These are phyloP conservation scores for Graphium colonna DNA, from an alignment of 2,888 invertebrate species.

Conservation along the genomic window DNA sequence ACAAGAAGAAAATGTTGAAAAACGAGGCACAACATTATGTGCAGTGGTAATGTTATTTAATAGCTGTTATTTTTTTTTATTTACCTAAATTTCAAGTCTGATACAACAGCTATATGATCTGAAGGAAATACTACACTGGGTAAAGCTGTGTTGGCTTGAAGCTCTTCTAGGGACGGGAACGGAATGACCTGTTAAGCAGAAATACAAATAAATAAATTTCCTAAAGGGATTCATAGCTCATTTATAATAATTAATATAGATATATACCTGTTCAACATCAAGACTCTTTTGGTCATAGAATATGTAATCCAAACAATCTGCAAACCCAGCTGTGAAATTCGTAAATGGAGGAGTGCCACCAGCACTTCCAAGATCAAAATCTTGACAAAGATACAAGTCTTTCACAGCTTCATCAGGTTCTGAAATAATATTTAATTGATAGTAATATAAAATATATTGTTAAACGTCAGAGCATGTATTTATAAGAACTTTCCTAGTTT, in stretches of 20 bases:
- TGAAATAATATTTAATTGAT: constrained; percentile 46
- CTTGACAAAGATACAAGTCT: constrained; percentile 83
- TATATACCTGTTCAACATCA: constrained; percentile 80
- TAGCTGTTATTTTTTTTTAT: too few relatives aligned
- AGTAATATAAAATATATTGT: background rate
- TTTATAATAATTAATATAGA: background rate
- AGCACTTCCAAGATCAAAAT: constrained; percentile 84
- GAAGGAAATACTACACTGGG: constrained; percentile 96
- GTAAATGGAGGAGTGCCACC: constrained; percentile 92
- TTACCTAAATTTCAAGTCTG: constrained; percentile 83
- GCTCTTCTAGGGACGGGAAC: constrained; percentile 88
- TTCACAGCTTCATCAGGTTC: constrained; percentile 83
- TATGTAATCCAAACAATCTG: constrained; percentile 95
- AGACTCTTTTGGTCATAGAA: constrained; percentile 86
- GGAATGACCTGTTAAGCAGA: constrained; percentile 84
- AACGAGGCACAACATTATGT: too few relatives aligned
- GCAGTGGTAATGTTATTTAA: too few relatives aligned
- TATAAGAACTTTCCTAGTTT: too few relatives aligned
- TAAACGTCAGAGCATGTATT: background rate
- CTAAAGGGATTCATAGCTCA: background rate
- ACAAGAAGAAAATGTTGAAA: too few relatives aligned
- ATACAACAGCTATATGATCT: constrained; percentile 94
- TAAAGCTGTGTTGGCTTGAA: constrained; percentile 86
- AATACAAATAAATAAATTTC: background rate
- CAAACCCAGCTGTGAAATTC: constrained; percentile 90